These are phyloP conservation scores for Cacatua alba DNA, from an alignment of 2,113 vertebrate genomes.

Conservation along the genomic window DNA sequence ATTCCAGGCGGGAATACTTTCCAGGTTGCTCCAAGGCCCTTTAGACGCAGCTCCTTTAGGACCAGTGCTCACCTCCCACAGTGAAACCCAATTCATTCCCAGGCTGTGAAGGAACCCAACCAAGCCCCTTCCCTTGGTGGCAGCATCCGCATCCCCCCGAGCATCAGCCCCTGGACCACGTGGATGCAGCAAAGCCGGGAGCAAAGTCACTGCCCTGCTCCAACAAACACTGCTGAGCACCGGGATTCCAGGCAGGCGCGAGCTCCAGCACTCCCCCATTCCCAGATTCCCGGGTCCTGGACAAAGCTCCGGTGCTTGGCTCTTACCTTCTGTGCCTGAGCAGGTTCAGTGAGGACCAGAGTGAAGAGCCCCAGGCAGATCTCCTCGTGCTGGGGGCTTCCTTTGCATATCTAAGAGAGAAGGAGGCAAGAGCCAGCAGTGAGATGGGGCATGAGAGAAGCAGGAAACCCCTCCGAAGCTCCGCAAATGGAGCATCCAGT, in stretches of 20 bases:
- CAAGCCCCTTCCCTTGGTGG: neutral
- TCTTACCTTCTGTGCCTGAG: constrained; percentile 90
- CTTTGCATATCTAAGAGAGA: constrained; percentile 89
- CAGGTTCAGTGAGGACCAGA: constrained; percentile 84
- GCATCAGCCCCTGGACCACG: neutral
- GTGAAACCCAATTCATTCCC: rapidly evolving
- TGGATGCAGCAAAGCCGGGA: neutral
- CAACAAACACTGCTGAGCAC: neutral
- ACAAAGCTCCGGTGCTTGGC: neutral
- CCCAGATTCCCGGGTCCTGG: neutral
- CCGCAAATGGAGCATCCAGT: rapidly evolving
- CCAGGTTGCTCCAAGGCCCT: neutral
- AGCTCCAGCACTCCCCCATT: no score
- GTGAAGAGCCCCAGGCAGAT: constrained; percentile 92
- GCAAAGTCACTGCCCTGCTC: neutral
- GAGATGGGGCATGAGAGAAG: neutral
- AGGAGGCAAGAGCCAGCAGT: rapidly evolving
- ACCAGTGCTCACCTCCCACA: neutral
- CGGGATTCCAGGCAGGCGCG: neutral
- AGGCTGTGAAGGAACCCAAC: neutral
- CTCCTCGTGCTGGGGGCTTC: constrained; percentile 92
- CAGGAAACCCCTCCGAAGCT: rapidly evolving
- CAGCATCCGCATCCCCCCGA: rapidly evolving
- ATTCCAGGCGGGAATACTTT: neutral
- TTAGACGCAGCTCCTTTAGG: neutral